Evolutionary conservation across 2,797 vertebrate genomes (phyloP).

Genomic region (Arnoldichthys spilopterus): DNA sequence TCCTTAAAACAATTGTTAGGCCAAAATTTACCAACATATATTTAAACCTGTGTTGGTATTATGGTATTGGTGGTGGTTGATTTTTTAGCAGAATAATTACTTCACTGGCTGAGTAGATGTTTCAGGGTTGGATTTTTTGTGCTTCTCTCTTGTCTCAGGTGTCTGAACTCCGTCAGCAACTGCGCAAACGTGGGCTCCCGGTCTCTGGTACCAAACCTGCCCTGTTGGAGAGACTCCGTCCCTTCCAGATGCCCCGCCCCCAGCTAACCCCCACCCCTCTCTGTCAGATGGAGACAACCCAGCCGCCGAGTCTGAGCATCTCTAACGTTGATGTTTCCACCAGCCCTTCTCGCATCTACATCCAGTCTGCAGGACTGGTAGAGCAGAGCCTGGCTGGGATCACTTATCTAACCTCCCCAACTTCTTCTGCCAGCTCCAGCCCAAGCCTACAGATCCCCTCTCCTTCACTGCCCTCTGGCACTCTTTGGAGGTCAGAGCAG

Average conservation of each 20-base stretch:
- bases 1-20: too few relatives aligned
- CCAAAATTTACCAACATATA: too few relatives aligned
- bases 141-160: slow-evolving; percentile 74
- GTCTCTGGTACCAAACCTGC: slow-evolving; percentile 91
- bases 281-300: slow-evolving; percentile 68
- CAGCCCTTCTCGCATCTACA: slow-evolving; percentile 59
- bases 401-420: slow-evolving; percentile 70
- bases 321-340: slow-evolving; percentile 25
- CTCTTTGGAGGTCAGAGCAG: slow-evolving; percentile 73
- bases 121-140: too few relatives aligned
- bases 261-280: slow-evolving; percentile 74
- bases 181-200: slow-evolving; percentile 87
- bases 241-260: slow-evolving; percentile 79
- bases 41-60: too few relatives aligned
- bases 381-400: slow-evolving; percentile 63
- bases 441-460: slow-evolving; percentile 75
- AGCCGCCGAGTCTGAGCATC: slow-evolving; percentile 62
- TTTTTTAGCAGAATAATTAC: too few relatives aligned
- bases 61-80: too few relatives aligned
- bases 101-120: too few relatives aligned
- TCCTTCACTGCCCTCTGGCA: slow-evolving; percentile 65
- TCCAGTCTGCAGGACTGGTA: slow-evolving; percentile 66
- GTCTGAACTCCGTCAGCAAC: slow-evolving; percentile 89
- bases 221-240: slow-evolving; percentile 86
- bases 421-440: slow-evolving; percentile 74